Percentiles rank a stretch among this genome's conserved stretches.
Evolutionary conservation across 2,113 vertebrate genomes (phyloP).

Genomic region (Harpagus bidentatus): DNA sequence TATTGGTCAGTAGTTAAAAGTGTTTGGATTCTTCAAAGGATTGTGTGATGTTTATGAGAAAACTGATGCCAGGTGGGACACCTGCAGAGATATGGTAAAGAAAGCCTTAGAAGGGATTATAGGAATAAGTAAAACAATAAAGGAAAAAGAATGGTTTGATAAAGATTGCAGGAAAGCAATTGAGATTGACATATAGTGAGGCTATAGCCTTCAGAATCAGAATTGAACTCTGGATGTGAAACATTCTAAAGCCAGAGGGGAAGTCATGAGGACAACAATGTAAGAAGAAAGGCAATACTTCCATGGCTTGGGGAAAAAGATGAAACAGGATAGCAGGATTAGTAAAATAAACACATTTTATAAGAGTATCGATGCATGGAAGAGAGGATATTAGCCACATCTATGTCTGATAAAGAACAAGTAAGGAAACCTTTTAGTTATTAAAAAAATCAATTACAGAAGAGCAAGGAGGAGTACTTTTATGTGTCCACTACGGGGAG

Average conservation of each 20-base stretch:
- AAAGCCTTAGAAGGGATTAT: fast-evolving
- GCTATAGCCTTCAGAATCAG: background rate
- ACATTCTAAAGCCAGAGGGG: background rate
- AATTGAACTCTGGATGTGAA: background rate
- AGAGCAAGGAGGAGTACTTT: background rate
- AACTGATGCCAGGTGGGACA: background rate
- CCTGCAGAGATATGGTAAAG: background rate
- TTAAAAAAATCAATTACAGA: background rate
- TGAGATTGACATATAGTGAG: background rate
- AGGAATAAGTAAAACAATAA: background rate
- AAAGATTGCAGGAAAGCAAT: background rate
- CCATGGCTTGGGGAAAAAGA: background rate
- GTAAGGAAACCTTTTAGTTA: slow-evolving; percentile 3
- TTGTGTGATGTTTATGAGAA: background rate
- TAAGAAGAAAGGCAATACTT: background rate
- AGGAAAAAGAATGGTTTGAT: background rate
- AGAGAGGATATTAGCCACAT: background rate
- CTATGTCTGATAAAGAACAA: background rate
- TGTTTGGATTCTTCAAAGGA: background rate
- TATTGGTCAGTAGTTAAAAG: background rate
- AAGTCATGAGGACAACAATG: background rate
- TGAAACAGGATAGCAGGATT: background rate
- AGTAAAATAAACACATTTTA: slow-evolving; percentile 6
- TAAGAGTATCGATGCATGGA: background rate
- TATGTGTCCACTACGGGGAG: background rate